phyloP scores from a whole-genome alignment of 2,888 invertebrate genomes.

The Notodonta dromedarius region DNA sequence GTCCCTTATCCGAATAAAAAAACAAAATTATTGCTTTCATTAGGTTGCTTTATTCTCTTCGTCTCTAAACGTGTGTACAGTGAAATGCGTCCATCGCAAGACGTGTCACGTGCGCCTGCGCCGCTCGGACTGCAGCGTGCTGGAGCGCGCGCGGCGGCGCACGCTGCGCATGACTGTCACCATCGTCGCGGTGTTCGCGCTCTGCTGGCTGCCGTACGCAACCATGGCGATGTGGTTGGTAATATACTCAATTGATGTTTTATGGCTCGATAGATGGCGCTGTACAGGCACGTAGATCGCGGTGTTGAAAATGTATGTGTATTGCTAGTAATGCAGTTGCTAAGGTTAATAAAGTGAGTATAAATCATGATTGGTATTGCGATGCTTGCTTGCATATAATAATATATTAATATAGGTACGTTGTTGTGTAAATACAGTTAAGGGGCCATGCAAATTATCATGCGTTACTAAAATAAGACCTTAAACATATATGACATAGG shows the following conservation, averaged over 20 bases:
- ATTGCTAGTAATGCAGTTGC: too few species aligned
- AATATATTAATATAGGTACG: too few species aligned
- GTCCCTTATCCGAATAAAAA: too few species aligned
- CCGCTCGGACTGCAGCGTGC: conserved; percentile 85
- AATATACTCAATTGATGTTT: not conserved
- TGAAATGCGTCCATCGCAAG: conserved; percentile 48
- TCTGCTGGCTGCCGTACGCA: conserved; percentile 92
- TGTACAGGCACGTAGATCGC: not conserved
- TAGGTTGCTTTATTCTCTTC: too few species aligned
- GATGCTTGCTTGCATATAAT: too few species aligned
- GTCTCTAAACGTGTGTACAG: conserved; percentile 31
- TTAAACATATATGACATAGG: not conserved
- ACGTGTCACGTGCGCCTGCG: conserved; percentile 81
- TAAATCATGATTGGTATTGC: not conserved
- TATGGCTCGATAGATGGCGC: not conserved
- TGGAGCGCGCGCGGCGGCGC: conserved; percentile 88
- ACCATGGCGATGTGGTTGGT: conserved; percentile 89
- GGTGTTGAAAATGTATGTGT: not conserved
- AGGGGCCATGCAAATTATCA: too few species aligned
- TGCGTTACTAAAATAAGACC: too few species aligned
- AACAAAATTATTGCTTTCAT: too few species aligned
- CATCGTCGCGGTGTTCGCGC: conserved; percentile 89
- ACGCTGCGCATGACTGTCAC: conserved; percentile 91
- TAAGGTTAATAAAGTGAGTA: too few species aligned
- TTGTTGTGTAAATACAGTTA: too few species aligned